Conservation (phyloP, 2,888 invertebrate species). For the Latheticus oryzae region DNA sequence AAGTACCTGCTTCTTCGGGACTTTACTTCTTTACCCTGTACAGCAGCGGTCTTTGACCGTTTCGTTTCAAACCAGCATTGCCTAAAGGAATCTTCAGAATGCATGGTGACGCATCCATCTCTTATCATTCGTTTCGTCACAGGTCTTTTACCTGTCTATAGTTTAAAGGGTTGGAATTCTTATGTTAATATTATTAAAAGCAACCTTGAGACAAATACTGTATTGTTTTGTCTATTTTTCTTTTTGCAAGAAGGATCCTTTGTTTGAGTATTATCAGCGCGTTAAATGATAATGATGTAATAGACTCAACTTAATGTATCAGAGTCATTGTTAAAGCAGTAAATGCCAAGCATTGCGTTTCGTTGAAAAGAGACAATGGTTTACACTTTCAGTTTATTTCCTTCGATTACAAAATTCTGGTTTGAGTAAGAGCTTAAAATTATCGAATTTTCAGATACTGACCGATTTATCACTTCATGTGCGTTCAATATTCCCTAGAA, state of each 20-base stretch:
- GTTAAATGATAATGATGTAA: slow-evolving; percentile 29
- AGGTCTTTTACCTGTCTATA: slow-evolving; percentile 18
- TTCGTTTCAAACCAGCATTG: slow-evolving; percentile 35
- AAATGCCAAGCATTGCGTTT: slow-evolving; percentile 26
- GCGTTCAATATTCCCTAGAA: too few relatives aligned
- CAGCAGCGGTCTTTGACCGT: slow-evolving; percentile 37
- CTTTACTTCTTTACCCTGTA: slow-evolving; percentile 19
- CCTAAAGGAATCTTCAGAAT: slow-evolving; percentile 29
- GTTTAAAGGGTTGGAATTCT: slow-evolving; percentile 17
- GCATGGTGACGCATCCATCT: slow-evolving; percentile 33
- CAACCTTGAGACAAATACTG: slow-evolving; percentile 11
- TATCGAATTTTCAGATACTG: too few relatives aligned
- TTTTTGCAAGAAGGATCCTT: slow-evolving; percentile 12
- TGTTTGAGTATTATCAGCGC: slow-evolving; percentile 21
- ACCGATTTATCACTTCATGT: too few relatives aligned
- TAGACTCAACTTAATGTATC: slow-evolving; percentile 20
- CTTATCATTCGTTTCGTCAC: slow-evolving; percentile 32
- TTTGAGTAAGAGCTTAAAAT: slow-evolving; percentile 21
- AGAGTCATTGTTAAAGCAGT: slow-evolving; percentile 20
- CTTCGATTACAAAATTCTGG: slow-evolving; percentile 22
- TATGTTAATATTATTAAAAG: not conserved
- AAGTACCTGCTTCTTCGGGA: slow-evolving; percentile 4
- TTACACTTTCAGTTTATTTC: slow-evolving; percentile 27
- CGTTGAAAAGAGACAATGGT: slow-evolving; percentile 19
- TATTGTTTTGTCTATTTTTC: not conserved